phyloP scores from a whole-genome alignment of 1,140 invertebrate species.

The Nasonia vitripennis region DNA sequence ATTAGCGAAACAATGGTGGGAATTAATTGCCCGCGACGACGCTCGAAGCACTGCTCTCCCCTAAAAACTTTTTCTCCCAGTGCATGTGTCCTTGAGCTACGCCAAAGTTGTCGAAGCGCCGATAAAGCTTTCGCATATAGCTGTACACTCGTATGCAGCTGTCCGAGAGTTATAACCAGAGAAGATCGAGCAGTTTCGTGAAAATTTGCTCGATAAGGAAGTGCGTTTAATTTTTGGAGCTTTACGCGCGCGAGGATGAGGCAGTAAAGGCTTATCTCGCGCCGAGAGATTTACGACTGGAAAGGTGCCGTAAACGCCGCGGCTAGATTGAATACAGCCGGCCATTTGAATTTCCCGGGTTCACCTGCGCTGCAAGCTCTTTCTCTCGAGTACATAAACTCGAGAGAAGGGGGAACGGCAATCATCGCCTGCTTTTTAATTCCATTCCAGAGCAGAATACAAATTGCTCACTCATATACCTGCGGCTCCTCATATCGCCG shows the following conservation, averaged over 20 bases:
- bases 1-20: constrained; percentile 1
- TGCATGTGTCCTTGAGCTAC: no score
- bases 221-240: not conserved
- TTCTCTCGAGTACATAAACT: no score
- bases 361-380: no score
- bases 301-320: not conserved
- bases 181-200: no score
- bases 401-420: no score
- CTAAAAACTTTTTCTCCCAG: not conserved
- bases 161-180: no score
- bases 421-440: not conserved
- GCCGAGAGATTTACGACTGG: not conserved
- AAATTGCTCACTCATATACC: no score
- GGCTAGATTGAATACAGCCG: not conserved
- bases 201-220: not conserved
- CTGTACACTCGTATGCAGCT: no score
- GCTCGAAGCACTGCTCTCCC: no score
- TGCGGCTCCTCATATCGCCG: no score
- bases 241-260: not conserved
- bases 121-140: no score
- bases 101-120: no score
- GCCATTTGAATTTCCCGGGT: not conserved
- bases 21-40: constrained; percentile 15
- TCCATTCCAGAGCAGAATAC: not conserved
- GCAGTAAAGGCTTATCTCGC: not conserved